Evolutionary conservation across 2,888 invertebrate species (phyloP), one percentile per base, ranked within the genome.

Genomic region (Drosophila paucipuncta): DNA sequence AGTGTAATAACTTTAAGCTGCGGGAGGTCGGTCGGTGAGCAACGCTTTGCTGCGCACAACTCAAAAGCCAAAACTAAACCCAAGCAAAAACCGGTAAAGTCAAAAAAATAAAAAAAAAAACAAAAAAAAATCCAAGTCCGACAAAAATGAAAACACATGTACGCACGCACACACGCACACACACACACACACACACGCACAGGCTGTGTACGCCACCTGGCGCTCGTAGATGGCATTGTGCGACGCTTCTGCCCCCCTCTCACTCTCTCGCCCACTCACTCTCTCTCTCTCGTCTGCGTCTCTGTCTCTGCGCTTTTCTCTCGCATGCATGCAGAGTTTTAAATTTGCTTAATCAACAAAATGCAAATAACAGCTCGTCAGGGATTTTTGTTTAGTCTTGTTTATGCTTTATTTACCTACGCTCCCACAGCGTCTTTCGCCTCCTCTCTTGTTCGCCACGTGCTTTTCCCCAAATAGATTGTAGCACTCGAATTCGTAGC

Each of bases 281-380:
- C 49, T 11, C 13, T 18, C 53, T 9, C 18, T 2, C 16, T 25
- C n/a, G 2, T 4, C 9, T 47, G 1, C 13, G 22, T 28, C 37
- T 16, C 13, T 37, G 31, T 6, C 41, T 37, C 30, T 10, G 33
- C 11, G 22, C 31, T 16, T 25, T 35, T 28, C 41, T n/a, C n/a
- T 41, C 28, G 50, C 5, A 49, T 67, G 71, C 60, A 68, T 52
- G 77, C 62, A 78, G 78, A 82, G 71, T 82, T 82, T 82, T 74
- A 77, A 82, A 82, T 82, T 82, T 79, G 81, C 83, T 82, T 82
- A 82, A 82, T 82, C 81, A 82, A 82, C 83, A 82, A 82, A 82
- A 82, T 82, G 82, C 80, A 79, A 82, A 82, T 82, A 80, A 73
- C 68, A 69, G 61, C 70, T 78, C 73, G 79, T 81, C 79, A 76